Evolutionary conservation across 2,888 invertebrate species (phyloP).

Genomic region (Epinotia demarniana): DNA sequence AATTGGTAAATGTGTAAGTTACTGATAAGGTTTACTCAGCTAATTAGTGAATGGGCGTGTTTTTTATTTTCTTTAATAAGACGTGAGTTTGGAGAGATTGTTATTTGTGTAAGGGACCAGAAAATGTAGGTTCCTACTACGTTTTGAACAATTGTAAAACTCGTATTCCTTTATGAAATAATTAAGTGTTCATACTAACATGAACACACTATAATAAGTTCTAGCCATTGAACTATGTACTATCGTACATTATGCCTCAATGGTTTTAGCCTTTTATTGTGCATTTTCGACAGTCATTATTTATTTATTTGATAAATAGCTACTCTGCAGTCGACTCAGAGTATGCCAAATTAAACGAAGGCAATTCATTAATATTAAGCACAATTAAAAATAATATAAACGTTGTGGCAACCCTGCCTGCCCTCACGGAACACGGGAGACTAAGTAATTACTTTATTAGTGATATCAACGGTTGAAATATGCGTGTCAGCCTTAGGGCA

Average conservation of each 20-base stretch:
- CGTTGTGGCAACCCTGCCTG: constrained; percentile 49
- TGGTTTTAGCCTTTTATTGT: neutral
- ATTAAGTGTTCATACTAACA: neutral
- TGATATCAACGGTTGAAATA: constrained; percentile 60
- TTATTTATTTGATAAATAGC: neutral
- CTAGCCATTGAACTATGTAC: neutral
- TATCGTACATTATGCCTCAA: too few species aligned
- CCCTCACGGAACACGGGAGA: constrained; percentile 48
- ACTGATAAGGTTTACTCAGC: constrained; percentile 41
- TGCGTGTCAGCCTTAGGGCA: constrained; percentile 39
- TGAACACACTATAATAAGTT: neutral
- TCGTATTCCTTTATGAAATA: neutral
- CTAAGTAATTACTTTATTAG: constrained; percentile 76
- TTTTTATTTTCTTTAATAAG: constrained; percentile 17
- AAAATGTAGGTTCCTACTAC: neutral
- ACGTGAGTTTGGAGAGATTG: constrained; percentile 5
- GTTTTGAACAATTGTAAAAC: neutral
- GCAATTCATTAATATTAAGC: neutral
- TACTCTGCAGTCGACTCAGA: neutral
- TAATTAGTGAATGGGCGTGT: constrained; percentile 44
- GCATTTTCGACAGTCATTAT: neutral
- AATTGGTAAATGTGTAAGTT: constrained; percentile 34
- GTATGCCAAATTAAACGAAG: neutral
- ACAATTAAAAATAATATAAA: constrained; percentile 3
- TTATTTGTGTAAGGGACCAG: neutral